phyloP scores from a whole-genome alignment of 2,797 vertebrate species.

The Macropodus opercularis region DNA sequence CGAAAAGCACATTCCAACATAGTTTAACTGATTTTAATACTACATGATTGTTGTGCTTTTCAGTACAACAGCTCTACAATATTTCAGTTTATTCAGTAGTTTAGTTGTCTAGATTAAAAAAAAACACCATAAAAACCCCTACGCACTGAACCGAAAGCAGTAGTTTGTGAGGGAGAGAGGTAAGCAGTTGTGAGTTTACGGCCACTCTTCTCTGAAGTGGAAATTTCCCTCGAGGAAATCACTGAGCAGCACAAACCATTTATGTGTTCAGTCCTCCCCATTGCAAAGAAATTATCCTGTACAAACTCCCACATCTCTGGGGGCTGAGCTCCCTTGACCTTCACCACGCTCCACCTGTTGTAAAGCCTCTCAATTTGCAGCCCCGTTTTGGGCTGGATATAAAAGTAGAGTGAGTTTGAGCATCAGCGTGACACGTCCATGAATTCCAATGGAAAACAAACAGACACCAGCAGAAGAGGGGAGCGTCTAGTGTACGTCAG shows the following conservation, averaged over 20 bases:
- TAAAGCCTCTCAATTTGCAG: conserved; percentile 55
- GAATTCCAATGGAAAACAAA: conserved; percentile 52
- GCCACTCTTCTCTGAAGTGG: conserved; percentile 53
- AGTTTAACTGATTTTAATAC: too few relatives aligned
- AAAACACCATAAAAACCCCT: background rate
- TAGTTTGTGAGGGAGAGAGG: conserved; percentile 18
- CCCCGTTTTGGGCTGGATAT: conserved; percentile 41
- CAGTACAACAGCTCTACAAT: too few relatives aligned
- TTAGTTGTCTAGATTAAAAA: too few relatives aligned
- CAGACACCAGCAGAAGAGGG: background rate
- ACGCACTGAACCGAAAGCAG: background rate
- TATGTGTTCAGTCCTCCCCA: conserved; percentile 59
- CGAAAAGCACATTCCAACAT: too few relatives aligned
- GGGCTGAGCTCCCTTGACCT: conserved; percentile 53
- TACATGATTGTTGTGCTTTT: too few relatives aligned
- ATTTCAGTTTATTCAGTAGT: too few relatives aligned
- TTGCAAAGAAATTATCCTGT: conserved; percentile 58
- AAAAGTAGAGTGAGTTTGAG: conserved; percentile 32
- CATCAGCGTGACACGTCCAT: conserved; percentile 33
- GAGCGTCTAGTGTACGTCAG: background rate
- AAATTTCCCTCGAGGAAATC: conserved; percentile 72
- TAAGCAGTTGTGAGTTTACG: conserved; percentile 26
- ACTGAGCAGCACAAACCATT: conserved; percentile 60
- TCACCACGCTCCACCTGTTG: conserved; percentile 55
- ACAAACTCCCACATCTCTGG: conserved; percentile 36